Conservation (phyloP, 2,797 vertebrate genomes). For the Margarornis squamiger region DNA sequence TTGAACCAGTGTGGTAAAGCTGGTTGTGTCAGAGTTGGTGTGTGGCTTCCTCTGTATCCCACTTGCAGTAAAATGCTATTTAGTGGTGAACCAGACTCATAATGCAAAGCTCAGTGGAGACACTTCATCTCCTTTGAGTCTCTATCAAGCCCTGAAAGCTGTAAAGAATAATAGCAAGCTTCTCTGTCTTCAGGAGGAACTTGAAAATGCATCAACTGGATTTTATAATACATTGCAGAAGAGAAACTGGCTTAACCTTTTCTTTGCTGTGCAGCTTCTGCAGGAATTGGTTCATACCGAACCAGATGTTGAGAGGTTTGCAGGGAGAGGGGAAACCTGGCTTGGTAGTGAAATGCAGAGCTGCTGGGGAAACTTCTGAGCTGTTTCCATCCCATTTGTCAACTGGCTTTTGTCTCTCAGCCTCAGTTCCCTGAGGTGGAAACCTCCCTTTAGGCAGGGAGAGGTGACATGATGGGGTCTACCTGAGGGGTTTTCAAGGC, state of each 20-base stretch:
- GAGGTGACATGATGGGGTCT: neutral
- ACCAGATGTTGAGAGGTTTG: neutral
- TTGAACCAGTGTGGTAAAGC: neutral
- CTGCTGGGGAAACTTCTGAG: neutral
- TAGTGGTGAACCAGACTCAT: neutral
- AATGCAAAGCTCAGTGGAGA: neutral
- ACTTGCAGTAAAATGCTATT: neutral
- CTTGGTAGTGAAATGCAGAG: neutral
- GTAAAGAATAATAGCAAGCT: neutral
- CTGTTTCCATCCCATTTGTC: neutral
- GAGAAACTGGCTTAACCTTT: neutral
- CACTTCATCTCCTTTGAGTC: neutral
- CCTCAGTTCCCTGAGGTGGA: neutral
- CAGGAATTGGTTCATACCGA: neutral
- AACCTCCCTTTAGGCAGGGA: neutral
- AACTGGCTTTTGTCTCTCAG: neutral
- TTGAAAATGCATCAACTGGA: neutral
- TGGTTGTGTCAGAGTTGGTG: neutral
- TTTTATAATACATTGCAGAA: neutral
- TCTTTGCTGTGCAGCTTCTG: neutral
- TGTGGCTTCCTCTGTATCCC: neutral
- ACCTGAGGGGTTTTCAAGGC: fast-evolving
- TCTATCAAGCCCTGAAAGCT: neutral
- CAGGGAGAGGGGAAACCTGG: neutral
- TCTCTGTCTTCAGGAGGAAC: neutral